Evolutionary conservation across 2,888 invertebrate genomes (phyloP).

Genomic region (Meghimatium bilineatum): DNA sequence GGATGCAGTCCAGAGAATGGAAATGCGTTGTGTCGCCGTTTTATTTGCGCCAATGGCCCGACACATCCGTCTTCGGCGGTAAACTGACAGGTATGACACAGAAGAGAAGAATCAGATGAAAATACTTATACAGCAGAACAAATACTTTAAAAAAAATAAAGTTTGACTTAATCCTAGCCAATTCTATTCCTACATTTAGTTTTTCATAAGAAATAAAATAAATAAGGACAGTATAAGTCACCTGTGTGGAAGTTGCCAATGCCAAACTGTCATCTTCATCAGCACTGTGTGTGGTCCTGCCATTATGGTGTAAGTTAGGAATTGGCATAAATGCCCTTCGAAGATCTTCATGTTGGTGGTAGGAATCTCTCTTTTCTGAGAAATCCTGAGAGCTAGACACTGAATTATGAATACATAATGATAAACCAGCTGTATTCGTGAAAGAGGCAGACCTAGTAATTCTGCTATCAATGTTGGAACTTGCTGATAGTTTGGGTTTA

Average conservation of each 20-base stretch:
- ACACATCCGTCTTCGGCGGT: no score
- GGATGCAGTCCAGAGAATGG: no score
- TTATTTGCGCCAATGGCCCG: no score
- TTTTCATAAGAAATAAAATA: no score
- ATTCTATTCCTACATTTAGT: no score
- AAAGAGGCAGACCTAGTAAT: slow-evolving; percentile 70
- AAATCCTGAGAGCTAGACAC: slow-evolving; percentile 63
- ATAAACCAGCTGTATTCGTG: slow-evolving; percentile 63
- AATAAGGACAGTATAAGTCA: background rate
- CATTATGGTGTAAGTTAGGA: slow-evolving; percentile 47
- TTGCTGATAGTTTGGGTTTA: slow-evolving; percentile 46
- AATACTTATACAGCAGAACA: no score
- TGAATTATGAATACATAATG: slow-evolving; percentile 55
- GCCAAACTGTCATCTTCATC: slow-evolving; percentile 60
- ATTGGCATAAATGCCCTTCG: slow-evolving; percentile 55
- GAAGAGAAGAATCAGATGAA: no score
- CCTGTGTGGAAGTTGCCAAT: slow-evolving; percentile 38
- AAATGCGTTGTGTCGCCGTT: no score
- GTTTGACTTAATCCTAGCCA: no score
- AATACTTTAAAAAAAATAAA: no score
- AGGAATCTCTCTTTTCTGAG: slow-evolving; percentile 58
- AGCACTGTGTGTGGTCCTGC: slow-evolving; percentile 60
- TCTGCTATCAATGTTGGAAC: slow-evolving; percentile 50
- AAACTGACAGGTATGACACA: no score
- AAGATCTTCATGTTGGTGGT: slow-evolving; percentile 57